Conservation (phyloP, 2,113 vertebrate species). For the Prionailurus viverrinus region DNA sequence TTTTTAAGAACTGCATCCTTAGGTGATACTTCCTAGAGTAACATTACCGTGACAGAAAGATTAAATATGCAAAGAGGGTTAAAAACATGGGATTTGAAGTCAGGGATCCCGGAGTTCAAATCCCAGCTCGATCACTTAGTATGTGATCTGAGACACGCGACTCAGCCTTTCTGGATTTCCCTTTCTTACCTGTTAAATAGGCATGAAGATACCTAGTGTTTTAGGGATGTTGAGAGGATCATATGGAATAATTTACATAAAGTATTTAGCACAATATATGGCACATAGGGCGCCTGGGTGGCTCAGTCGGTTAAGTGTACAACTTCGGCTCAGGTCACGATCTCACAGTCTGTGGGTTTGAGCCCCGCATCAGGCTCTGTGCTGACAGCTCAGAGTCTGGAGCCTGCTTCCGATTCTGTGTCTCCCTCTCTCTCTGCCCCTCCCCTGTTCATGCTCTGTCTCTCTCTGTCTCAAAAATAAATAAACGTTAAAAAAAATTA, state of each 20-base stretch:
- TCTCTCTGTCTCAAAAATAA: no score
- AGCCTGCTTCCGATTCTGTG: no score
- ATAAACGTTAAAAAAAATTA: no score
- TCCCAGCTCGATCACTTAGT: neutral
- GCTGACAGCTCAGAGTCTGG: no score
- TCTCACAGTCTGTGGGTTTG: no score
- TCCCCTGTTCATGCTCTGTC: no score
- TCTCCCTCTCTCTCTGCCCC: no score
- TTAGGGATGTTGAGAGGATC: neutral
- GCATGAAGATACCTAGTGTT: neutral
- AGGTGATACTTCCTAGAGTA: conserved; percentile 27
- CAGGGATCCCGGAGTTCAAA: conserved; percentile 14
- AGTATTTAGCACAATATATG: neutral
- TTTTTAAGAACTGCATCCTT: conserved; percentile 12
- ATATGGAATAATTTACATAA: neutral
- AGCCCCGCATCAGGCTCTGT: no score
- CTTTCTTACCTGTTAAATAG: neutral
- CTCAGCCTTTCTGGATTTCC: conserved; percentile 1
- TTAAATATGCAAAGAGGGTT: neutral
- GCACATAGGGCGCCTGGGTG: neutral
- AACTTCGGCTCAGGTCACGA: no score
- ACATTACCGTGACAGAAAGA: conserved; percentile 19
- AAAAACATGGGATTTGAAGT: conserved; percentile 34
- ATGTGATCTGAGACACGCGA: neutral
- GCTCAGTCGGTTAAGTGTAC: no score